These are phyloP conservation scores for Drosophila kambysellisi DNA, from an alignment of 2,888 invertebrate species.

Conservation along the genomic window DNA sequence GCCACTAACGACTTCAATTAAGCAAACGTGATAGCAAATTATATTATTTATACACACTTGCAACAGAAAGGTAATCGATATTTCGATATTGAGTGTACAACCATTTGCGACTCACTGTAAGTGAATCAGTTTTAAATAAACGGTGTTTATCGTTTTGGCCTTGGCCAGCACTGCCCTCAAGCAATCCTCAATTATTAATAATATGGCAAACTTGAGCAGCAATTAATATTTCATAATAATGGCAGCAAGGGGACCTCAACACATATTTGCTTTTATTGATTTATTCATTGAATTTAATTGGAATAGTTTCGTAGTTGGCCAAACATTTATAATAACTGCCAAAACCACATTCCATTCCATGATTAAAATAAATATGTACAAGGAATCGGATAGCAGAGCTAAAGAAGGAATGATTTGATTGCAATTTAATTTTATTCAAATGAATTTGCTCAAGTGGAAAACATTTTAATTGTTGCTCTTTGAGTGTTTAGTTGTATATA, in stretches of 20 bases:
- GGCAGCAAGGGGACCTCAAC: background rate
- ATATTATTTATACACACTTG: conserved; percentile 27
- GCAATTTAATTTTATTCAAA: background rate
- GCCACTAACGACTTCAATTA: conserved; percentile 69
- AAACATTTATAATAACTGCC: conserved; percentile 1
- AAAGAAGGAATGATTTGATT: background rate
- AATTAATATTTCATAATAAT: background rate
- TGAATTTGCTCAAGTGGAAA: background rate
- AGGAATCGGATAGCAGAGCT: background rate
- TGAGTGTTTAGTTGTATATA: background rate
- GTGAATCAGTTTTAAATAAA: background rate
- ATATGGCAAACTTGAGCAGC: background rate
- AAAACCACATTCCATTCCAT: background rate
- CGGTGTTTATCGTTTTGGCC: background rate
- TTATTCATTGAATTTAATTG: conserved; percentile 6
- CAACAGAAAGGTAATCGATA: conserved; percentile 31
- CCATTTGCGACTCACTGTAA: background rate
- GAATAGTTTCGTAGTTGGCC: background rate
- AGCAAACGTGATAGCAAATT: conserved; percentile 49
- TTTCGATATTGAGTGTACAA: conserved; percentile 9
- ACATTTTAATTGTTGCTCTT: background rate
- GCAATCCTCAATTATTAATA: background rate
- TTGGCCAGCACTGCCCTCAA: background rate
- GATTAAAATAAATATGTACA: background rate
- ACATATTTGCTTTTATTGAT: conserved; percentile 1